Conservation (phyloP, 2,797 vertebrate species). For the Lagothrix lagotricha region DNA sequence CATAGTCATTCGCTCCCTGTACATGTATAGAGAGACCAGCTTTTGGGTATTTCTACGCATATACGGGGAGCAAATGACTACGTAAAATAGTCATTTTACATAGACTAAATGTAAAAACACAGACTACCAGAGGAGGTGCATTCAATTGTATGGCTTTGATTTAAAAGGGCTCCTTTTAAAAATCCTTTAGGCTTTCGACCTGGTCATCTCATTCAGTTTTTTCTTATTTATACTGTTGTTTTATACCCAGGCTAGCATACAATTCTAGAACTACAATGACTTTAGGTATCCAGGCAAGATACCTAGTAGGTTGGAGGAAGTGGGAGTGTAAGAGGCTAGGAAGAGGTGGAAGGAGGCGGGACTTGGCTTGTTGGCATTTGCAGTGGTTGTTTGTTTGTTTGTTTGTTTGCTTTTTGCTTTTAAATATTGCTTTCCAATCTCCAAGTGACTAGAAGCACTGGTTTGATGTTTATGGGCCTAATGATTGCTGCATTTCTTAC, state of each 20-base stretch:
- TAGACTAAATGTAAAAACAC: not conserved
- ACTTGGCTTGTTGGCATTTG: not conserved
- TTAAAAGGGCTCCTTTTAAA: not conserved
- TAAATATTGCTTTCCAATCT: not conserved
- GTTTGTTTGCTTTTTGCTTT: not conserved
- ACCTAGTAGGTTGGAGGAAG: not conserved
- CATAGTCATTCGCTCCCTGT: not conserved
- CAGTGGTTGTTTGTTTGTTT: not conserved
- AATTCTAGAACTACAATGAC: conserved; percentile 1
- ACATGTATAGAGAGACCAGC: not conserved
- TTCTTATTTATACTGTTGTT: conserved; percentile 14
- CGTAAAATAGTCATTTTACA: not conserved
- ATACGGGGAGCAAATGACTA: not conserved
- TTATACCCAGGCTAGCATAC: not conserved
- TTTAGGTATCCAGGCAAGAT: not conserved
- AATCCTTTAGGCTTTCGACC: not conserved
- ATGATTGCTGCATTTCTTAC: conserved; percentile 75
- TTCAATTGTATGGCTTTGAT: not conserved
- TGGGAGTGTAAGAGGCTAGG: not conserved
- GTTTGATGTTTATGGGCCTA: conserved; percentile 50
- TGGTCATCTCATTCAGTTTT: not conserved
- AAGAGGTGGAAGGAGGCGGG: not conserved
- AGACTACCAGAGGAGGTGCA: not conserved
- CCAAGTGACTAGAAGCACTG: not conserved
- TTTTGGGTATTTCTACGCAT: not conserved